Evolutionary conservation across 2,797 vertebrate species (phyloP).

Genomic region (Mormyrops attenuatus): DNA sequence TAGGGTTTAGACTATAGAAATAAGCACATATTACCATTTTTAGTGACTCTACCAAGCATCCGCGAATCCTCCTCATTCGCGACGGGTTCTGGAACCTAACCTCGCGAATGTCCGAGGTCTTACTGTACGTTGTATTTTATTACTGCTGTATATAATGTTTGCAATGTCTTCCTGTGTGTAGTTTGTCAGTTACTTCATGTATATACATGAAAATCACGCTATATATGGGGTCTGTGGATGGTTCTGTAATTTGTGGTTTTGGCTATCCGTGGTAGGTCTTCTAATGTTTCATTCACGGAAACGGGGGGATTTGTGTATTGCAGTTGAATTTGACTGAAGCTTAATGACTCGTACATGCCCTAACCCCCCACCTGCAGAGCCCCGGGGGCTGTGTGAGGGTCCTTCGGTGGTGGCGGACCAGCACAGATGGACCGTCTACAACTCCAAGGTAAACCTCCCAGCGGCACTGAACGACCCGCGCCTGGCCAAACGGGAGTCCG

Average conservation of each 20-base stretch:
- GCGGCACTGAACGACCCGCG: conserved; percentile 94
- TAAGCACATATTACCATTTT: no score
- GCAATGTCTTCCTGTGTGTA: not conserved
- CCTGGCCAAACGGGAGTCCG: conserved; percentile 91
- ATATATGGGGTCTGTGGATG: not conserved
- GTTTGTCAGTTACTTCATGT: not conserved
- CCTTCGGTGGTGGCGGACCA: conserved; percentile 90
- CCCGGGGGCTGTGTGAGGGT: conserved; percentile 66
- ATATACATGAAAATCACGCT: not conserved
- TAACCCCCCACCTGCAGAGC: not conserved
- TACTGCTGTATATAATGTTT: not conserved
- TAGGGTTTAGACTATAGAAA: no score
- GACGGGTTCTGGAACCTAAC: no score
- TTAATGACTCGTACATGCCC: not conserved
- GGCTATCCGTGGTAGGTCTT: not conserved
- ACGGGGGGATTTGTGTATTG: not conserved
- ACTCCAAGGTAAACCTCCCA: conserved; percentile 97
- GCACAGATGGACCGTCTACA: conserved; percentile 91
- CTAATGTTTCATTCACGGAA: not conserved
- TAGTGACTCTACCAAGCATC: no score
- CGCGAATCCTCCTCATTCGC: no score
- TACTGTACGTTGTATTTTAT: not conserved
- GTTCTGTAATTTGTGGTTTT: not conserved
- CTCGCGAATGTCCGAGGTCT: no score
- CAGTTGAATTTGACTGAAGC: not conserved